Evolutionary conservation across 2,113 vertebrate species (phyloP), one percentile per base, ranked within the genome.

Genomic region (Cebidichthys violaceus): DNA sequence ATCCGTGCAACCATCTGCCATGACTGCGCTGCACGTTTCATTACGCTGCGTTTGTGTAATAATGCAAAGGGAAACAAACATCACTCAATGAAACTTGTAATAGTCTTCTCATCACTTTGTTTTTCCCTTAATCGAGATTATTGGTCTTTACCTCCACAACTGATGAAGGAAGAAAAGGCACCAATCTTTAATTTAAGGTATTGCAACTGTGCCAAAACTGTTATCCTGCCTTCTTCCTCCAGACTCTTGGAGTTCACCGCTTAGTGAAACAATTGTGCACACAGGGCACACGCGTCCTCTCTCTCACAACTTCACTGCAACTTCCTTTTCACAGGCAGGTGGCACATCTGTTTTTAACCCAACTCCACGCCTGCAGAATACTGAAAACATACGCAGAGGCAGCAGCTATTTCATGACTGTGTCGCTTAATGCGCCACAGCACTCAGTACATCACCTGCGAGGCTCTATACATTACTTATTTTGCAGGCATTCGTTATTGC

Each of bases 171-270:
- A 72, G 70, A 69, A 81, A 65, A 74, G 60, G 61, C 47, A 33
- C 52, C 59, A 61, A 81, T 92, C 70, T 90, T 87, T 93, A 83
- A 88, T 91, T 90, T 82, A 88, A 89, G 66, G 62, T 84, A 6
- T 88, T 67, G 68, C 62, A 52, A 57, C 65, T 37, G 55, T 20
- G 41, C 66, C 78, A 73, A 87, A 86, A 77, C 67, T 88, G 73
- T 84, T 82, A 61, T 86, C 83, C 70, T 72, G 67, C 62, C 29
- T 60, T 60, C 77, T 69, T 31, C 67, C 60, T 70, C 9, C 72
- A 83, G 33, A 75, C 52, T 85, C 62, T 67, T 45, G 11, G 15
- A 74, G 24, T 85, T 70, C 22, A 39, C 15, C n/a, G 31, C 84
- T 81, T 60, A 81, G 45, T 82, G 65, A 85, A 77, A 76, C 15